These are phyloP conservation scores for Gallinago stenura DNA, from an alignment of 2,797 vertebrate species.

Conservation along the genomic window DNA sequence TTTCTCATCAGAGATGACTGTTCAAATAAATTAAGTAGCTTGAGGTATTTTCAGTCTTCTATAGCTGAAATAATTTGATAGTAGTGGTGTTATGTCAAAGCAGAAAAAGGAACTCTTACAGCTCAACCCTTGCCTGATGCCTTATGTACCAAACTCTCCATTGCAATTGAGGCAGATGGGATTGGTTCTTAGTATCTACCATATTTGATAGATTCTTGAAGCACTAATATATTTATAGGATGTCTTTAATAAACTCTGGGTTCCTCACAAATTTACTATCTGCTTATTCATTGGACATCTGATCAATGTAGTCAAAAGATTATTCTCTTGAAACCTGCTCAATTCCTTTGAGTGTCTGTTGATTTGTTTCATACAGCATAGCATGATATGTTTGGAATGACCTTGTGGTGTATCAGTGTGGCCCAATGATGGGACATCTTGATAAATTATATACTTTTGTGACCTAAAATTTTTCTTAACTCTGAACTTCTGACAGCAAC, in stretches of 20 bases:
- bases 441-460: neutral
- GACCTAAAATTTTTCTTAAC: neutral
- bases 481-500: neutral
- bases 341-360: neutral
- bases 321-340: neutral
- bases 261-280: neutral
- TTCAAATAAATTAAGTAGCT: constrained; percentile 8
- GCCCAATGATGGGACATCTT: neutral
- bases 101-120: neutral
- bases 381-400: neutral
- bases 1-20: neutral
- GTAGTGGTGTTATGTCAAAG: fast-evolving
- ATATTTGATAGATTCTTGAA: neutral
- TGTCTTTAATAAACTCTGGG: neutral
- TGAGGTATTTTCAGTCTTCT: neutral
- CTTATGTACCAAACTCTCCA: neutral
- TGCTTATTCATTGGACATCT: neutral
- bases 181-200: neutral
- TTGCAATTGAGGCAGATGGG: neutral
- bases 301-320: neutral
- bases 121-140: neutral
- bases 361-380: neutral
- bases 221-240: neutral
- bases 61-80: neutral
- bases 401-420: neutral